Evolutionary conservation across 2,888 invertebrate species (phyloP).

Genomic region (Thymelicus acteon): DNA sequence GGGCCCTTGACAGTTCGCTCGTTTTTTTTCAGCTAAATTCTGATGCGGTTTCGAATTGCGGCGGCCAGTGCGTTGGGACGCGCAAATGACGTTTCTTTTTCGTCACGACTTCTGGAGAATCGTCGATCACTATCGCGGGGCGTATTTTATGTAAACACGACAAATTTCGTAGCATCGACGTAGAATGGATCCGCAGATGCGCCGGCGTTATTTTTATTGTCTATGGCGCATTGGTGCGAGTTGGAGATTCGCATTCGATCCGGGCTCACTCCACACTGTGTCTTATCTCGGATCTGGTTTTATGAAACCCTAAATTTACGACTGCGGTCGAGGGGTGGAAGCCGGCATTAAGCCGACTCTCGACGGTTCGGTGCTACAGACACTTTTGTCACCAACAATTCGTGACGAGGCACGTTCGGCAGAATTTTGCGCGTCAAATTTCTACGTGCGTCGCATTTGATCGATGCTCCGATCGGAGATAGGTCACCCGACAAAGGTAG

Average conservation of each 20-base stretch:
- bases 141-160: constrained; percentile 83
- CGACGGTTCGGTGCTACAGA: constrained; percentile 74
- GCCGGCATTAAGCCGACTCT: constrained; percentile 78
- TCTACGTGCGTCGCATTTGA: constrained; percentile 58
- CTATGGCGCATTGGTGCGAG: constrained; percentile 63
- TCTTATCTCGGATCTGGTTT: constrained; percentile 85
- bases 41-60: constrained; percentile 66
- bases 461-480: constrained; percentile 55
- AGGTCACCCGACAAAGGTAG: constrained; percentile 42
- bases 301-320: constrained; percentile 86
- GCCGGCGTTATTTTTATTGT: constrained; percentile 80
- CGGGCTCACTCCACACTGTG: constrained; percentile 80
- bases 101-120: constrained; percentile 67
- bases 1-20: constrained; percentile 74
- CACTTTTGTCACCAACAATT: constrained; percentile 82
- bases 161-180: constrained; percentile 73
- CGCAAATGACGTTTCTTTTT: constrained; percentile 68
- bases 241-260: constrained; percentile 80
- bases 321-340: constrained; percentile 80
- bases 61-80: constrained; percentile 53
- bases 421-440: constrained; percentile 80
- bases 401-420: constrained; percentile 78
- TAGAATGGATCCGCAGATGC: constrained; percentile 80
- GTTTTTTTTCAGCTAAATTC: constrained; percentile 54
- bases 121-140: constrained; percentile 74